Conservation (phyloP, 2,888 invertebrate genomes). For the Rambutsinella grinnellia region DNA sequence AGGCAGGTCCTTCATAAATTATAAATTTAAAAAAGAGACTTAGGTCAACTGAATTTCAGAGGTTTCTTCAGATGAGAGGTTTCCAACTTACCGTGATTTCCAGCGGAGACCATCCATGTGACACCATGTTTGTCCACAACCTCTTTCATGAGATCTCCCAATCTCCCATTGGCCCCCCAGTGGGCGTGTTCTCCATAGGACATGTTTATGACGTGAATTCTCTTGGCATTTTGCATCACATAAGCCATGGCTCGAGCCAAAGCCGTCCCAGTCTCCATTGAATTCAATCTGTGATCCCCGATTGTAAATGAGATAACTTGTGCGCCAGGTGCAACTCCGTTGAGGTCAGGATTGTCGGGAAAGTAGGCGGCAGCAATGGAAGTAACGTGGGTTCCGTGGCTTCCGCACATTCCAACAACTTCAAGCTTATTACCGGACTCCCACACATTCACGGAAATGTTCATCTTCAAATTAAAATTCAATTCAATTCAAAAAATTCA, state of each 20-base stretch:
- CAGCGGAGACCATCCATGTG: slow-evolving; percentile 93
- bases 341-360: slow-evolving; percentile 86
- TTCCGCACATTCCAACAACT: slow-evolving; percentile 93
- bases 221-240: slow-evolving; percentile 75
- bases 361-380: slow-evolving; percentile 91
- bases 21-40: too few species aligned
- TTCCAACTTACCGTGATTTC: slow-evolving; percentile 98
- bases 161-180: slow-evolving; percentile 91
- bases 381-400: slow-evolving; percentile 98
- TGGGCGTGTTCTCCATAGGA: slow-evolving; percentile 95
- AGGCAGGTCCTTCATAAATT: too few species aligned
- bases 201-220: slow-evolving; percentile 94
- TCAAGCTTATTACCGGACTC: slow-evolving; percentile 91
- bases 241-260: slow-evolving; percentile 91
- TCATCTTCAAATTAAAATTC: too few species aligned
- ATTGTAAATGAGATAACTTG: slow-evolving; percentile 93
- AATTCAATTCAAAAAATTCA: slow-evolving; percentile 74
- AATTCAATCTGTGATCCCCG: slow-evolving; percentile 70
- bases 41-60: background rate
- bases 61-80: slow-evolving; percentile 77
- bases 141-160: slow-evolving; percentile 78
- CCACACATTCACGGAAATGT: slow-evolving; percentile 92
- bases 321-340: slow-evolving; percentile 97
- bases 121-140: slow-evolving; percentile 93
- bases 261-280: slow-evolving; percentile 98